Conservation (phyloP, 2,888 invertebrate genomes). For the Eristalis pertinax region DNA sequence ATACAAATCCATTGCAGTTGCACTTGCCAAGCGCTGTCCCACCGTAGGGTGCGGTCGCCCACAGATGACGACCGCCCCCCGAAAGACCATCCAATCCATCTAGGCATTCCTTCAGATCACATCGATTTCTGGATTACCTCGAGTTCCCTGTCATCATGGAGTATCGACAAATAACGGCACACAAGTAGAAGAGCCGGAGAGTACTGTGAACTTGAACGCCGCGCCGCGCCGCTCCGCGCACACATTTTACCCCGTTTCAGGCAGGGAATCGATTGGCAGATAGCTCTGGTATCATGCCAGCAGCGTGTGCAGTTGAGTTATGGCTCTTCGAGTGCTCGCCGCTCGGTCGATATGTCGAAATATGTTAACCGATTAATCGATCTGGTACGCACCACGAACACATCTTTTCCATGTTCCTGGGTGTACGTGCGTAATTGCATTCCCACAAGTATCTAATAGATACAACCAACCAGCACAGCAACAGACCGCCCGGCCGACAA, state of each 20-base stretch:
- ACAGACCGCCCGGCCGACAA: too few species aligned
- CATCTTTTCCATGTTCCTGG: constrained; percentile 65
- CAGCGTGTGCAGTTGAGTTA: neutral
- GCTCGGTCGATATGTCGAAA: constrained; percentile 40
- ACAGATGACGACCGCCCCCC: neutral
- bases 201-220: constrained; percentile 14
- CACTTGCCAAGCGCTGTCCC: neutral
- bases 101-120: neutral
- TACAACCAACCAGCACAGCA: constrained; percentile 16
- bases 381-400: constrained; percentile 53
- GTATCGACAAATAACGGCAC: neutral
- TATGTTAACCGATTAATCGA: constrained; percentile 68
- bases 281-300: neutral
- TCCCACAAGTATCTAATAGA: constrained; percentile 61
- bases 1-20: neutral
- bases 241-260: neutral
- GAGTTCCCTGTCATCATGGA: neutral
- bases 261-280: neutral
- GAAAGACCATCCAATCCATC: neutral
- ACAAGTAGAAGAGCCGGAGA: neutral
- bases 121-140: neutral
- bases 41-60: neutral
- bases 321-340: constrained; percentile 29
- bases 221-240: too few species aligned
- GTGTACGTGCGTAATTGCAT: constrained; percentile 54